Percentiles rank a stretch among this genome's conserved stretches.
Conservation (phyloP, 2,797 vertebrate species). For the Mycteria americana region DNA sequence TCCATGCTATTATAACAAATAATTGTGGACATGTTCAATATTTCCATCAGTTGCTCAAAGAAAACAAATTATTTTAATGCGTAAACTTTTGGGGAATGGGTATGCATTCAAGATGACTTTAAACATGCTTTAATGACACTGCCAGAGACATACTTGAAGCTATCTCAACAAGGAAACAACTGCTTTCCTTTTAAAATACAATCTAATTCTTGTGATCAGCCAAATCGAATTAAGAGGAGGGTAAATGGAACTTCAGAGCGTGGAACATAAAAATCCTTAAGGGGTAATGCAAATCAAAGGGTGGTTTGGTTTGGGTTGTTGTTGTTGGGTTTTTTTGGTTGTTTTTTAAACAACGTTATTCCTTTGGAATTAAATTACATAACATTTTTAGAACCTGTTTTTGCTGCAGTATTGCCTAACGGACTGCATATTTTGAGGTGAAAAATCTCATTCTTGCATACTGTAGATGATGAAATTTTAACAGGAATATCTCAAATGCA, state of each 20-base stretch:
- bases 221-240: background rate
- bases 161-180: background rate
- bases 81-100: background rate
- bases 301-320: background rate
- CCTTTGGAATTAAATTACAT: background rate
- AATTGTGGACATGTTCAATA: background rate
- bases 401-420: background rate
- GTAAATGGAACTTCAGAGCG: background rate
- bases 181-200: background rate
- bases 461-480: conserved; percentile 31
- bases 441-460: background rate
- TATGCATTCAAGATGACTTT: background rate
- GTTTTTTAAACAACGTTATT: background rate
- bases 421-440: background rate
- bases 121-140: background rate
- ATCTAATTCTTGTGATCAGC: background rate
- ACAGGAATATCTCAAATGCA: background rate
- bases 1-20: background rate
- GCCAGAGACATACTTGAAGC: background rate
- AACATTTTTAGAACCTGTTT: background rate
- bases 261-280: background rate
- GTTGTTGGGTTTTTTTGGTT: background rate
- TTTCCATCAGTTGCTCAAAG: background rate
- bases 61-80: background rate
- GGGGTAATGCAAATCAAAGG: background rate